phyloP scores from a whole-genome alignment of 2,113 vertebrate species.

The Etheostoma spectabile region DNA sequence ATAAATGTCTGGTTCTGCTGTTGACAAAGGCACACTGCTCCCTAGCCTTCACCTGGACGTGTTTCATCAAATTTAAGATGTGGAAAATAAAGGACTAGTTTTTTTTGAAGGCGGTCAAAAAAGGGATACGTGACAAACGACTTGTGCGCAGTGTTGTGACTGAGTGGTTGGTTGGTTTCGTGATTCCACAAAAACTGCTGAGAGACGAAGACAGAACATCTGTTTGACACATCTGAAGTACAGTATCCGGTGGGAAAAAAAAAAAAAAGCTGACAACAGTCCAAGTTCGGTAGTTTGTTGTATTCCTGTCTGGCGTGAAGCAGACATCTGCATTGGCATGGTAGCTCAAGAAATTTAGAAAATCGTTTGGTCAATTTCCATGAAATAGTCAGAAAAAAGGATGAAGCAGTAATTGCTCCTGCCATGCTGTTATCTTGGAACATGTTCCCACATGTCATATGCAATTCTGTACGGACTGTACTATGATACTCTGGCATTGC shows the following conservation, averaged over 20 bases:
- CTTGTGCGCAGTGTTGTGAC: constrained; percentile 58
- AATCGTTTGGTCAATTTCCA: constrained; percentile 50
- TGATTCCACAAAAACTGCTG: constrained; percentile 67
- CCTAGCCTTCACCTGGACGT: constrained; percentile 26
- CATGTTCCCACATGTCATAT: constrained; percentile 46
- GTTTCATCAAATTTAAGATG: constrained; percentile 49
- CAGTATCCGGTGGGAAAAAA: constrained; percentile 50
- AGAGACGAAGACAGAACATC: constrained; percentile 71
- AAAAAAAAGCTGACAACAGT: constrained; percentile 61
- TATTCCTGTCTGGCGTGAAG: constrained; percentile 28
- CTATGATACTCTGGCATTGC: constrained; percentile 14
- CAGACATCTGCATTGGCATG: constrained; percentile 39
- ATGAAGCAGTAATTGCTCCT: constrained; percentile 52
- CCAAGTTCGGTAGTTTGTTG: constrained; percentile 45
- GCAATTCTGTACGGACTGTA: constrained; percentile 13
- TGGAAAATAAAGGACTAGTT: constrained; percentile 38
- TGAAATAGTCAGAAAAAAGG: constrained; percentile 52
- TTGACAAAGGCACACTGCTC: constrained; percentile 20
- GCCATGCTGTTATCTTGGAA: constrained; percentile 32
- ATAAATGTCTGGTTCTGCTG: constrained; percentile 29
- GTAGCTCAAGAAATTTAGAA: constrained; percentile 40
- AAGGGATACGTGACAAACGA: constrained; percentile 62
- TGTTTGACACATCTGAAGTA: constrained; percentile 69
- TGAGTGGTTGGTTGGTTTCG: constrained; percentile 66
- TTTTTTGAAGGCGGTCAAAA: neutral